Evolutionary conservation across 1,140 invertebrate species (phyloP), one percentile per base, ranked within the genome.

Genomic region (Galleria mellonella): DNA sequence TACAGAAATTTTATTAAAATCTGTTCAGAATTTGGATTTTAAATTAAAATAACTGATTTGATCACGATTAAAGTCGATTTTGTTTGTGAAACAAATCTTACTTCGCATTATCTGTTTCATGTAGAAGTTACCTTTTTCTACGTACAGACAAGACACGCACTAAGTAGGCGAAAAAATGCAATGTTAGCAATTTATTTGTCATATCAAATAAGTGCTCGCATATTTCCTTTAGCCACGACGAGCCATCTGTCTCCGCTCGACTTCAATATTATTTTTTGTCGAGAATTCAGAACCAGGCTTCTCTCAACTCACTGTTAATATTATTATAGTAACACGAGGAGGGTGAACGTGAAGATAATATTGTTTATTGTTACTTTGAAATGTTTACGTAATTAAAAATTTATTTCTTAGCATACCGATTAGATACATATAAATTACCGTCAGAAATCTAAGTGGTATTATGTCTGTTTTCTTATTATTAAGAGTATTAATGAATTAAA

Each of bases 191-290:
- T 35, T 10, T 36, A 32, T 35, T 29, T 44, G 42, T 44, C 42
- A 36, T 14, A 14, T n/a, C 32, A 29, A 36, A 44, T 44, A 44
- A 43, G 35, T 12, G 32, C 11, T 36, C 9, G 17, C 10, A 44
- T 44, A 43, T 43, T 29, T 14, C 9, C 10, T 3, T 12, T n/a
- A 33, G 31, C 9, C 12, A 28, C 29, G n/a, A 23, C 33, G 43
- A 10, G 30, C 35, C 13, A 45, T 38, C 43, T 38, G 43, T 45
- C 43, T 38, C 28, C 35, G 12, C 13, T 38, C 43, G 14, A 4
- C n/a, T 30, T 45, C 33, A 10, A 45, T 38, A 45, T 32, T 43
- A 43, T 45, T 45, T 42, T 45, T 31, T 45, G 43, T 45, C 10
- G 14, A 27, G 17, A 36, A 45, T 29, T 45, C 12, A n/a, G 13